A percentile compares a stretch with the other conserved stretches of the same genome.
Evolutionary conservation across 1,140 invertebrate genomes (phyloP).

Genomic region (Eurosta solidaginis): DNA sequence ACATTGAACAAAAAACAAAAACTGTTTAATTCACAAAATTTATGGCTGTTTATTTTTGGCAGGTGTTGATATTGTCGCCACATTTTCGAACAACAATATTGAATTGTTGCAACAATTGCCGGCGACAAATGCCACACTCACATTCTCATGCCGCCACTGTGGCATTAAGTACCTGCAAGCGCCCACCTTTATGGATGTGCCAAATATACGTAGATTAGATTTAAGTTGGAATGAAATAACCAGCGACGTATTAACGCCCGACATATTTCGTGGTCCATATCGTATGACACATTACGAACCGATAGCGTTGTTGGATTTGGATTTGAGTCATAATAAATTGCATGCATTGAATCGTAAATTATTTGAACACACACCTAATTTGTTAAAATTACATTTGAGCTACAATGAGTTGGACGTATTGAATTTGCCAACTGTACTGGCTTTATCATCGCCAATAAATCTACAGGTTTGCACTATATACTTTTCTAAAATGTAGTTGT

Average conservation of each 20-base stretch:
- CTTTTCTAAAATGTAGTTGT: neutral
- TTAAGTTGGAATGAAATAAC: constrained; percentile 72
- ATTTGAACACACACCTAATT: constrained; percentile 71
- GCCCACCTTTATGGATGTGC: constrained; percentile 68
- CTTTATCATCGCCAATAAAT: constrained; percentile 65
- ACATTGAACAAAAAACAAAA: neutral
- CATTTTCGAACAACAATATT: constrained; percentile 60
- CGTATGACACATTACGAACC: constrained; percentile 66
- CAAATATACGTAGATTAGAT: constrained; percentile 70
- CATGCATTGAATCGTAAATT: constrained; percentile 69
- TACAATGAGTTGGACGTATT: constrained; percentile 71
- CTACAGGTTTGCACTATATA: constrained; percentile 62
- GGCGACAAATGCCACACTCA: constrained; percentile 50
- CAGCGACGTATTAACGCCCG: constrained; percentile 64
- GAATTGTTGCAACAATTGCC: constrained; percentile 58
- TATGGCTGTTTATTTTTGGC: neutral
- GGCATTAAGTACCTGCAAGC: constrained; percentile 65
- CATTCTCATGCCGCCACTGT: constrained; percentile 61
- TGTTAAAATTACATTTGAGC: constrained; percentile 70
- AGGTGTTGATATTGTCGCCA: constrained; percentile 53
- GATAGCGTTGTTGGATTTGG: constrained; percentile 68
- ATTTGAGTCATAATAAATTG: constrained; percentile 71
- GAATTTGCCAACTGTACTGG: constrained; percentile 65
- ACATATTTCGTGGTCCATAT: constrained; percentile 67
- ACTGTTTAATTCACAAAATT: neutral